Evolutionary conservation across 2,797 vertebrate genomes (phyloP).

Genomic region (Cryptoprocta ferox): DNA sequence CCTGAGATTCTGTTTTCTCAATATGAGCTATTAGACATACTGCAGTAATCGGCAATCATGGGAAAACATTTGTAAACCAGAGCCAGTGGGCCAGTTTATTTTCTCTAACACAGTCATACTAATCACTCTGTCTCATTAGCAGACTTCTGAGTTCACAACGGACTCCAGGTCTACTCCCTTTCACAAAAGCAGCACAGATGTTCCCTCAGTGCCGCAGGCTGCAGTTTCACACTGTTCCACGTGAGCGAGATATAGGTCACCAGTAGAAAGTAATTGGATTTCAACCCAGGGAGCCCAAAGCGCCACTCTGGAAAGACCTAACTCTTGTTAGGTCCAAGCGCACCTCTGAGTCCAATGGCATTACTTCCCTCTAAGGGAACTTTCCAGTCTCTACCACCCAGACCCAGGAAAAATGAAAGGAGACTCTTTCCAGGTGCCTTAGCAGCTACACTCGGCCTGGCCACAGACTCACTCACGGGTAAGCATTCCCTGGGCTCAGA

Average conservation of each 20-base stretch:
- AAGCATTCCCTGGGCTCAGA: neutral
- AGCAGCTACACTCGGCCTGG: neutral
- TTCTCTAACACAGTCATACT: neutral
- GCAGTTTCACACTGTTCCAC: neutral
- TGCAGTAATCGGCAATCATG: neutral
- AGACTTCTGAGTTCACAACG: neutral
- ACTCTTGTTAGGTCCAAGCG: slow-evolving; percentile 42
- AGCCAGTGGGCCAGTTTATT: neutral
- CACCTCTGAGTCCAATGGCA: slow-evolving; percentile 40
- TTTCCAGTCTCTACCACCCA: neutral
- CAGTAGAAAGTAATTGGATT: slow-evolving; percentile 71
- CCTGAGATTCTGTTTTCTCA: slow-evolving; percentile 17
- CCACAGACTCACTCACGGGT: neutral
- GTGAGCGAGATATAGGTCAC: slow-evolving; percentile 24
- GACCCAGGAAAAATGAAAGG: neutral
- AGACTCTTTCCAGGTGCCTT: neutral
- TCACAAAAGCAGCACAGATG: slow-evolving; percentile 21
- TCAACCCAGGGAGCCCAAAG: slow-evolving; percentile 55
- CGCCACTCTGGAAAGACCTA: slow-evolving; percentile 62
- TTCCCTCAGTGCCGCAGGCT: neutral
- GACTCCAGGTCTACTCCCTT: slow-evolving; percentile 20
- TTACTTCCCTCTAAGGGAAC: slow-evolving; percentile 42
- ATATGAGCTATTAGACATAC: neutral
- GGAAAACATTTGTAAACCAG: neutral
- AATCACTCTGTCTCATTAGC: slow-evolving; percentile 49